Evolutionary conservation across 1,140 invertebrate species (phyloP).

Genomic region (Druon quercuslanigerum): DNA sequence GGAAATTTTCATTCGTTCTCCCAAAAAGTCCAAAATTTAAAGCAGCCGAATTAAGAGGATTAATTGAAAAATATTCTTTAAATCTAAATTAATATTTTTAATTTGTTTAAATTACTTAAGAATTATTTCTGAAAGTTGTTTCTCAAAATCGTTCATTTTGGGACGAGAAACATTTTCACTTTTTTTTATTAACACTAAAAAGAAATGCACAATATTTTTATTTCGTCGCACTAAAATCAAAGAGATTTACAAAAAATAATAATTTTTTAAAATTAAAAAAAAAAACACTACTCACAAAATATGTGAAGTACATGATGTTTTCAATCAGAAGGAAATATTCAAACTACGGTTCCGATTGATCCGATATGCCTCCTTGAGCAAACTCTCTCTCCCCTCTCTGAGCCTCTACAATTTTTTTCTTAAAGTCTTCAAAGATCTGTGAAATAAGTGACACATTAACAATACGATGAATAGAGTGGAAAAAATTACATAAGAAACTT

Average conservation of each 20-base stretch:
- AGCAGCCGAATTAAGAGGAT: no score
- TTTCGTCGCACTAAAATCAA: not conserved
- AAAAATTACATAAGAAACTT: constrained; percentile 22
- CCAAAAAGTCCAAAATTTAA: no score
- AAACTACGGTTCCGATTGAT: constrained; percentile 52
- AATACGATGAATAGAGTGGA: not conserved
- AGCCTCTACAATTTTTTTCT: constrained; percentile 50
- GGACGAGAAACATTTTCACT: no score
- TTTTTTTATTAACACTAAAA: no score
- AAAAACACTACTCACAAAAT: constrained; percentile 52
- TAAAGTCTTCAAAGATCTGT: constrained; percentile 33
- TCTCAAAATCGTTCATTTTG: no score
- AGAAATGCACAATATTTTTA: not conserved
- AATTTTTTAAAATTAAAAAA: constrained; percentile 3
- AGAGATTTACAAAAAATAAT: no score
- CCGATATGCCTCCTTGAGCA: constrained; percentile 55
- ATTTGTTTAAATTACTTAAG: constrained; percentile 51
- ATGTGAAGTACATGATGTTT: constrained; percentile 50
- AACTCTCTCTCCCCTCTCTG: constrained; percentile 58
- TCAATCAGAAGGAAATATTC: constrained; percentile 54
- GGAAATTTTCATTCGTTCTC: no score
- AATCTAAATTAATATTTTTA: constrained; percentile 33
- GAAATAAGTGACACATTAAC: constrained; percentile 36
- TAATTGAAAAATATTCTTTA: no score
- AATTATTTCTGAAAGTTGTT: constrained; percentile 23